These are phyloP conservation scores for Forbesichthys papilliferus DNA, from an alignment of 2,113 vertebrate species.

Conservation along the genomic window DNA sequence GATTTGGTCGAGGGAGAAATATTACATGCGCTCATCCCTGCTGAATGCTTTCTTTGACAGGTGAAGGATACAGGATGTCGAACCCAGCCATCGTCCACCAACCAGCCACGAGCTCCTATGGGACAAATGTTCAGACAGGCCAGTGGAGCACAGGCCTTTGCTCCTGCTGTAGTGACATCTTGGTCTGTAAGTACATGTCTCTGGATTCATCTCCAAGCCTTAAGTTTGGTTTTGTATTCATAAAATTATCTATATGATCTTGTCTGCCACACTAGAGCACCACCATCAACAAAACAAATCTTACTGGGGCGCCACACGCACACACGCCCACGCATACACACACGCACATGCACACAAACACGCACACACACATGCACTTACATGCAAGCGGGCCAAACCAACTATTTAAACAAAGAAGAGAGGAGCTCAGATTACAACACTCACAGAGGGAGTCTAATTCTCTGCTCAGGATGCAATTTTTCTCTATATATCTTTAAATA, in stretches of 20 bases:
- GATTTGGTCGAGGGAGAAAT: no score
- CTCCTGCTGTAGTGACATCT: slow-evolving; percentile 73
- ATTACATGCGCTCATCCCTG: no score
- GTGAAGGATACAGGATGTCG: slow-evolving; percentile 64
- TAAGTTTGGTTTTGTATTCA: no score
- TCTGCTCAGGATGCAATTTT: no score
- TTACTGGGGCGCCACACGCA: no score
- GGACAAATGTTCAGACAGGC: slow-evolving; percentile 79
- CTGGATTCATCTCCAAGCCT: background rate
- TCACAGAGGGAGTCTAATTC: no score
- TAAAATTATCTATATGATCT: no score
- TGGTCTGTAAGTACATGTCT: slow-evolving; percentile 74
- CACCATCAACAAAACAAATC: no score
- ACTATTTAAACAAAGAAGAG: no score
- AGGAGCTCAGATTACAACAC: no score
- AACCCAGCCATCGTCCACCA: slow-evolving; percentile 76
- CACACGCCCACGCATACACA: background rate
- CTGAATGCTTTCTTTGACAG: slow-evolving; percentile 1
- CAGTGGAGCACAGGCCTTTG: slow-evolving; percentile 80
- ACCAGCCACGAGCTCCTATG: slow-evolving; percentile 71
- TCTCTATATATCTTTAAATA: background rate
- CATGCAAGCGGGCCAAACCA: background rate
- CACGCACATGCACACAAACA: background rate
- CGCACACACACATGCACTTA: background rate
- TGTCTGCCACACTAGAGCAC: no score